Evolutionary conservation across 1,140 invertebrate genomes (phyloP).

Genomic region (Penaeus chinensis): DNA sequence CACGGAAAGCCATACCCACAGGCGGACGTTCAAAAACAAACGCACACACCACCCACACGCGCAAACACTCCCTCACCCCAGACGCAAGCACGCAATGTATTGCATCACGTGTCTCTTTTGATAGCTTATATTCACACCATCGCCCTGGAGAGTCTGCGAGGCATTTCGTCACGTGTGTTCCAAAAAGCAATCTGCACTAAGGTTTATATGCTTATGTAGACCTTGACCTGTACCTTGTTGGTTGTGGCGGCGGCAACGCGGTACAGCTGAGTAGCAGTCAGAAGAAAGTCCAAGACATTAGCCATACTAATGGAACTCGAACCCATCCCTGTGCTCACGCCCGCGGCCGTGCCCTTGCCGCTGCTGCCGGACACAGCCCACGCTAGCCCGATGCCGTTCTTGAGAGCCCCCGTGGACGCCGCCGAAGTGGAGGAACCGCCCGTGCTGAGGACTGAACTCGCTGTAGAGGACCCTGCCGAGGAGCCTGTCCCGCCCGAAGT

Average conservation of each 20-base stretch:
- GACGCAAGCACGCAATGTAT: too few relatives aligned
- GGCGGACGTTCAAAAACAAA: too few relatives aligned
- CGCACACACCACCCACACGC: too few relatives aligned
- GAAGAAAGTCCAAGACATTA: constrained; percentile 40
- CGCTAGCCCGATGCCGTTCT: constrained; percentile 44
- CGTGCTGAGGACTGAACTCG: neutral
- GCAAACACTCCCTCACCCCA: too few relatives aligned
- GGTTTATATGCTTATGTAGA: too few relatives aligned
- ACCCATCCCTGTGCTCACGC: neutral
- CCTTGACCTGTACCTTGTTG: constrained; percentile 15
- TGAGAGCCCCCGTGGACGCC: constrained; percentile 26
- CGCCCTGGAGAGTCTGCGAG: too few relatives aligned
- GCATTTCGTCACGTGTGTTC: too few relatives aligned
- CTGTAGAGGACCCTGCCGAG: neutral
- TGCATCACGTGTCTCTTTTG: too few relatives aligned
- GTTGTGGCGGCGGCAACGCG: constrained; percentile 44
- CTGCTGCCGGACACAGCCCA: constrained; percentile 29
- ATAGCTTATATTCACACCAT: too few relatives aligned
- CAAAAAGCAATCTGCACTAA: neutral
- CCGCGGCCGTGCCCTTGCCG: neutral
- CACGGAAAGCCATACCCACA: too few relatives aligned
- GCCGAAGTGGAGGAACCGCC: neutral
- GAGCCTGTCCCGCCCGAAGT: neutral
- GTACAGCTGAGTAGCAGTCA: constrained; percentile 45
- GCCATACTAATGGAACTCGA: constrained; percentile 27